Percentiles rank a stretch among this genome's conserved stretches.
Evolutionary conservation across 2,113 vertebrate genomes (phyloP).

Genomic region (Gallinago paraguaiae): DNA sequence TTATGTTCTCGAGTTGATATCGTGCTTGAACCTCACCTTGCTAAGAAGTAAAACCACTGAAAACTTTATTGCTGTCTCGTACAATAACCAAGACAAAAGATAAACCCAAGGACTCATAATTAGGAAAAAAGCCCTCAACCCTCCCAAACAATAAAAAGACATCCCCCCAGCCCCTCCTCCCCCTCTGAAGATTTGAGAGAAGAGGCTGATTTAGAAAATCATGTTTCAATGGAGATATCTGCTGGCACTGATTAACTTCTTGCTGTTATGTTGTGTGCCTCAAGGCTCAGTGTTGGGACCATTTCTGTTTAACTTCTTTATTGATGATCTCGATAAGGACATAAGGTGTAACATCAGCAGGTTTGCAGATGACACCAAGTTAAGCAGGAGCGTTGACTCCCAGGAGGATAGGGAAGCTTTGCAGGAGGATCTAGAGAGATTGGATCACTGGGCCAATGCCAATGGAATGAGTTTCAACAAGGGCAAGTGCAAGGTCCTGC

Average conservation of each 20-base stretch:
- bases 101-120: not conserved
- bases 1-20: not conserved
- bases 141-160: not conserved
- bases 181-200: not conserved
- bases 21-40: not conserved
- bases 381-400: too few relatives aligned
- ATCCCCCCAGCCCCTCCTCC: too few relatives aligned
- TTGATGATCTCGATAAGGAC: too few relatives aligned
- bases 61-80: not conserved
- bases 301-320: too few relatives aligned
- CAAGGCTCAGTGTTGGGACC: too few relatives aligned
- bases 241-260: not conserved
- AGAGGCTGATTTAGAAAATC: not conserved
- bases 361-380: too few relatives aligned
- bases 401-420: too few relatives aligned
- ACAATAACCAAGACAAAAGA: not conserved
- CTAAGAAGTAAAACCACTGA: not conserved
- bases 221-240: not conserved
- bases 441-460: too few relatives aligned
- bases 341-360: too few relatives aligned
- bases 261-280: not conserved
- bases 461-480: too few relatives aligned
- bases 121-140: not conserved
- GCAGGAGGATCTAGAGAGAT: too few relatives aligned
- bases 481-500: too few relatives aligned